Evolutionary conservation across 2,888 invertebrate genomes (phyloP).

Genomic region (Agrochola lychnidis): DNA sequence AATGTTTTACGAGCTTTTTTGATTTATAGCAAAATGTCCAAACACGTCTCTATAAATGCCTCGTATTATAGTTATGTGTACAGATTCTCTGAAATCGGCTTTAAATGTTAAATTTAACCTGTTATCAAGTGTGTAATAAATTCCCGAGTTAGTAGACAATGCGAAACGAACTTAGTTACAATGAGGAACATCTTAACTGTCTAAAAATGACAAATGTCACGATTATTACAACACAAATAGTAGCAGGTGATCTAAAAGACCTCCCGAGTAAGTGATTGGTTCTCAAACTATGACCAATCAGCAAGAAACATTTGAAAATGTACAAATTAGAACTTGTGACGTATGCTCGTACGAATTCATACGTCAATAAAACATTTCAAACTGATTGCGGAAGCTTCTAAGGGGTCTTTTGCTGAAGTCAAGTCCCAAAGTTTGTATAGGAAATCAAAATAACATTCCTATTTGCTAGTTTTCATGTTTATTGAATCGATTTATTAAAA

Average conservation of each 20-base stretch:
- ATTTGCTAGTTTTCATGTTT: slow-evolving; percentile 11
- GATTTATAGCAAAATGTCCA: not conserved
- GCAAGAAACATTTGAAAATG: not conserved
- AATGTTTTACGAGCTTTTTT: slow-evolving; percentile 4
- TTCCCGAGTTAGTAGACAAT: not conserved
- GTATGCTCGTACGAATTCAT: not conserved
- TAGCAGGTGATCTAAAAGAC: not conserved
- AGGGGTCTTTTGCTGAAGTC: not conserved
- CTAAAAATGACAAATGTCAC: not conserved
- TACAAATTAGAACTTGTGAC: not conserved
- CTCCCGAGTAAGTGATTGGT: not conserved
- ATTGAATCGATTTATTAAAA: not conserved
- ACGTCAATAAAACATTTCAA: slow-evolving; percentile 22
- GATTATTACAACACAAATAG: not conserved
- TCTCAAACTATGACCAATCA: not conserved
- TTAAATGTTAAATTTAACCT: not conserved
- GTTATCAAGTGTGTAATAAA: not conserved
- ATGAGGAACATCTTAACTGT: no score
- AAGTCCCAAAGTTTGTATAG: not conserved
- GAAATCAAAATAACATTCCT: not conserved
- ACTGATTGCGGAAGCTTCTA: not conserved
- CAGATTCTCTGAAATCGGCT: not conserved
- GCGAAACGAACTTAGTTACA: not conserved
- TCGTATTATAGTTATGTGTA: not conserved
- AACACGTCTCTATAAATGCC: not conserved